phyloP scores from a whole-genome alignment of 2,888 invertebrate genomes.

The Oxystoma pomonae region DNA sequence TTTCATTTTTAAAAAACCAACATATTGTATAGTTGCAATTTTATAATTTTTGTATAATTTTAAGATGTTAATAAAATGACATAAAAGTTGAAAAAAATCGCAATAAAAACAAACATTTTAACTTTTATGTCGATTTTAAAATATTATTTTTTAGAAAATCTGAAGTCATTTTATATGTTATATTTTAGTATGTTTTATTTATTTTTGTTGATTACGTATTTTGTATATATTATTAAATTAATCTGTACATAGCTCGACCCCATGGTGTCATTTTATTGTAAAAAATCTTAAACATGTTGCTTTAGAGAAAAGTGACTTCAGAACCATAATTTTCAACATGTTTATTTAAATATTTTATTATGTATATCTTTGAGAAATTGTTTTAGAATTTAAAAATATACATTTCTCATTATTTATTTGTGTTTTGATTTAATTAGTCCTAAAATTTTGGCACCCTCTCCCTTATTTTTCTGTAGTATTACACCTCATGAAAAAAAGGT shows the following conservation, averaged over 20 bases:
- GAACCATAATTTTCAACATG: not conserved
- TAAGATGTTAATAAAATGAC: conserved; percentile 8
- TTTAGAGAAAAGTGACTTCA: conserved; percentile 34
- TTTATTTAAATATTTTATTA: conserved; percentile 41
- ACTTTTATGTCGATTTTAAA: conserved; percentile 11
- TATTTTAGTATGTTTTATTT: conserved; percentile 39
- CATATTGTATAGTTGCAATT: conserved; percentile 15
- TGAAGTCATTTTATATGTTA: conserved; percentile 34
- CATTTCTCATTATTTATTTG: conserved; percentile 38
- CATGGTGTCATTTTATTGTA: conserved; percentile 45
- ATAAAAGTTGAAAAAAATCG: conserved; percentile 7
- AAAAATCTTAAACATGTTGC: conserved; percentile 37
- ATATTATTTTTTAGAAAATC: conserved; percentile 27
- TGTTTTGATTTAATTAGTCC: no score
- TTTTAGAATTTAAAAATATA: conserved; percentile 45
- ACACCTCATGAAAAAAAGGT: no score
- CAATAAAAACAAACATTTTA: conserved; percentile 11
- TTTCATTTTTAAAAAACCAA: not conserved
- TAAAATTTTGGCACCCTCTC: no score
- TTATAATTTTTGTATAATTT: conserved; percentile 14
- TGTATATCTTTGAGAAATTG: conserved; percentile 39
- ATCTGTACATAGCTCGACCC: conserved; percentile 44
- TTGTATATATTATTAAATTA: conserved; percentile 47
- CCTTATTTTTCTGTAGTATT: no score
- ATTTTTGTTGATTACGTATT: conserved; percentile 40